Conservation (phyloP, 2,888 invertebrate species). For the Drosophila robusta region DNA sequence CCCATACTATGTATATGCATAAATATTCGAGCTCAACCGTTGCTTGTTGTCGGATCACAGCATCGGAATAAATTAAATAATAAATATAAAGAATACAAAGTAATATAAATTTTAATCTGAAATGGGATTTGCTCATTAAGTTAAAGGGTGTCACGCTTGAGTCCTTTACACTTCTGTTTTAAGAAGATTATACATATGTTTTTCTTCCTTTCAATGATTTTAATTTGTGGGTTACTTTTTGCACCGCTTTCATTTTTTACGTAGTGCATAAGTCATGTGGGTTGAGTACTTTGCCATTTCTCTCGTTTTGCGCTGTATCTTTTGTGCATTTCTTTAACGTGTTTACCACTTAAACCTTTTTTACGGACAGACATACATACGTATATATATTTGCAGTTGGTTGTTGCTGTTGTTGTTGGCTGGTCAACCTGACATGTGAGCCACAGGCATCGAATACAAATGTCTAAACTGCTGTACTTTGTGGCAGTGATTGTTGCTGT, state of each 20-base stretch:
- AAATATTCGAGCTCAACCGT: too few species aligned
- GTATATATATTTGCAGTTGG: neutral
- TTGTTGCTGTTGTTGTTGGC: constrained; percentile 36
- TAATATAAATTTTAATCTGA: too few species aligned
- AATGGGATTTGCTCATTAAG: neutral
- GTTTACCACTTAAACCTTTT: constrained; percentile 34
- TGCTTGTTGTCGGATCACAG: too few species aligned
- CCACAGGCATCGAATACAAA: constrained; percentile 72
- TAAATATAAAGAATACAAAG: too few species aligned
- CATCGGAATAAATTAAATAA: too few species aligned
- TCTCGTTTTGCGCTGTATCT: constrained; percentile 15
- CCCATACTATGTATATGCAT: too few species aligned
- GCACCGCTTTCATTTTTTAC: constrained; percentile 18
- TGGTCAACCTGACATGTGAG: constrained; percentile 71
- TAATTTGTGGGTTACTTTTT: constrained; percentile 12
- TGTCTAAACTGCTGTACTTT: constrained; percentile 68
- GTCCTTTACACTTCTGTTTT: neutral
- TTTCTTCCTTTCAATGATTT: constrained; percentile 6
- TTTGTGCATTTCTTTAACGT: constrained; percentile 44
- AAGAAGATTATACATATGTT: neutral
- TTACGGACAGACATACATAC: constrained; percentile 9
- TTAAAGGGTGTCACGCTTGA: too few species aligned
- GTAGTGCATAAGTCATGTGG: constrained; percentile 40
- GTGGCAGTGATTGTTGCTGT: constrained; percentile 53
- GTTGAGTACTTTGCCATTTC: constrained; percentile 23